These are phyloP conservation scores for Sinelater perroti DNA, from an alignment of 2,888 invertebrate genomes.

Conservation along the genomic window DNA sequence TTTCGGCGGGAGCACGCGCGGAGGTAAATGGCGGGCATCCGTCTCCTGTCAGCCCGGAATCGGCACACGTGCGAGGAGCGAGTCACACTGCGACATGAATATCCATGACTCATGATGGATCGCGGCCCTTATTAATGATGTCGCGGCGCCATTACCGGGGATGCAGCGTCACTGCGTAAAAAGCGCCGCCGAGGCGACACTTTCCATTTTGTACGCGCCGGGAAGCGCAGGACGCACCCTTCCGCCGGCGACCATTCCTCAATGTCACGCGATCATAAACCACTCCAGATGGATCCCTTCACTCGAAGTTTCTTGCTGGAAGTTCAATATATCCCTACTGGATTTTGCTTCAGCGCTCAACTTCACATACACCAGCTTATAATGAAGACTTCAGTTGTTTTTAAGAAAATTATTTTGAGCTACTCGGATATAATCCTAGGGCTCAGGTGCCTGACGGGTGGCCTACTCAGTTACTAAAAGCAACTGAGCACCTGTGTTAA, in stretches of 20 bases:
- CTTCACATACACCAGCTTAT: too few relatives aligned
- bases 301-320: too few relatives aligned
- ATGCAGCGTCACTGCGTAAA: constrained; percentile 30
- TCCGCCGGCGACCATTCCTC: neutral
- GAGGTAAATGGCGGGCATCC: constrained; percentile 43
- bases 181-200: constrained; percentile 13
- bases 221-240: constrained; percentile 3
- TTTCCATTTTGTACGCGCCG: constrained; percentile 24
- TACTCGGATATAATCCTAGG: too few relatives aligned
- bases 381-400: too few relatives aligned
- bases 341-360: too few relatives aligned
- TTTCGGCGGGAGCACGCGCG: constrained; percentile 36
- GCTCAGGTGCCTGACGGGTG: too few relatives aligned
- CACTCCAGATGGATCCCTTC: too few relatives aligned
- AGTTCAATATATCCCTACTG: too few relatives aligned
- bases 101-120: constrained; percentile 43
- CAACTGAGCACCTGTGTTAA: too few relatives aligned
- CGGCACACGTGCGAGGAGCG: constrained; percentile 35
- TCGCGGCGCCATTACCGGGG: constrained; percentile 30
- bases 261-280: neutral
- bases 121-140: constrained; percentile 38
- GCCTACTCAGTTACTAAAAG: too few relatives aligned
- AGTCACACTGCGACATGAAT: constrained; percentile 41
- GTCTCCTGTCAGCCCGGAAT: constrained; percentile 39
- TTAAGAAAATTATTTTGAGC: too few relatives aligned